Base-by-base conservation (phyloP, 2,113 vertebrate species). In the Gulo gulo region DNA sequence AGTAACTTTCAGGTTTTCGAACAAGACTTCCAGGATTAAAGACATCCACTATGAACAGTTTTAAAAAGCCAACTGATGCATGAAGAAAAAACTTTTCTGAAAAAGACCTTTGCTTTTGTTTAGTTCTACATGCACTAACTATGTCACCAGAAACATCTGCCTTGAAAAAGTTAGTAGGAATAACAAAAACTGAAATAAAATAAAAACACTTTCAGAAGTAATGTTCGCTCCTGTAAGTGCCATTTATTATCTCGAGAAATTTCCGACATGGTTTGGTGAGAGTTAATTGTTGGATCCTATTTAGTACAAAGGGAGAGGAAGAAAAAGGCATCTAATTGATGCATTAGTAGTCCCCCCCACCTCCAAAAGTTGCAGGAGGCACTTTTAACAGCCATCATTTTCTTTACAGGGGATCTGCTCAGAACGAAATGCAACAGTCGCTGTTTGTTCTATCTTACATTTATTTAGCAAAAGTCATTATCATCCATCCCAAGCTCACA, bases 131-230 rank as follows among this genome's bases (percentile, higher is more conserved):
- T 2, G 26, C 47, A 67, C 95, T 84, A 96, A 5, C 3, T n/a
- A 81, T 98, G 96, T 93, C 80, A 57, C 20, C 65, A 95, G 29
- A 97, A 97, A 94, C 23, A 98, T 92, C 59, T 96, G 14, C 61
- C 92, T 79, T 90, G 21, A 7, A 59, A 95, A 95, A 97, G 73
- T 97, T 91, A 61, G 1, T 36, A 91, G 36, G 6, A 97, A 74
- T 57, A 7, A 45, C 80, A 93, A 59, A 45, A 92, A 96, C 31
- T 65, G 31, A 67, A 67, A 16, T 18, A 85, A 78, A 31, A 78
- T 47, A 47, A 52, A 79, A 79, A 21, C 84, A 6, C 23, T 92
- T 97, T 97, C 76, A 94, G 15, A 97, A 97, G 94, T 23, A 18
- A 73, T 21, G 3, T 3, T 85, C 29, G 5, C 36, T 14, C 65